Evolutionary conservation across 2,888 invertebrate species (phyloP).

Genomic region (Heliconius erato): DNA sequence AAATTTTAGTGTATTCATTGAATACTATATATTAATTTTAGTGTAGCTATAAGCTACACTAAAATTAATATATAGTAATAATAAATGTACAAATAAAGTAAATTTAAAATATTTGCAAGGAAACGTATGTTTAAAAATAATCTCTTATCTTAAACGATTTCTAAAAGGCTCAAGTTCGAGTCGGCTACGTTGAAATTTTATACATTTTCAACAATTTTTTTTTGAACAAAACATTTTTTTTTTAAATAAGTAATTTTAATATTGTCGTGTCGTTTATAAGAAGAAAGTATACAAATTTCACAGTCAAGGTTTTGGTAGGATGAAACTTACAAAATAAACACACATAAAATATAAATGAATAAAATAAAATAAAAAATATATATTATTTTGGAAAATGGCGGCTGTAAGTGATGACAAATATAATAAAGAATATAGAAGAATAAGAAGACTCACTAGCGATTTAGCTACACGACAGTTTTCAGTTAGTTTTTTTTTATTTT

Average conservation of each 20-base stretch:
- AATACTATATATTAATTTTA: no score
- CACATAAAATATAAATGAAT: background rate
- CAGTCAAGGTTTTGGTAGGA: no score
- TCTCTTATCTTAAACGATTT: no score
- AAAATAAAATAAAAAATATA: background rate
- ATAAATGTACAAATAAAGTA: no score
- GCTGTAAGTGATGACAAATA: constrained; percentile 82
- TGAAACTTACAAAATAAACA: background rate
- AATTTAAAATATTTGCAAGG: no score
- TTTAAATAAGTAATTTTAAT: background rate
- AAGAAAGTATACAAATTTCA: background rate
- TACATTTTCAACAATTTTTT: no score
- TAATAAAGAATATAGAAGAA: constrained; percentile 89
- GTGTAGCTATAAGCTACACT: no score
- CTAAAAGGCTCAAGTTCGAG: no score
- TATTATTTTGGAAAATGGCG: constrained; percentile 60
- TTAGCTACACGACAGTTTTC: constrained; percentile 88
- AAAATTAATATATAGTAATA: no score
- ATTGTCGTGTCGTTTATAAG: background rate
- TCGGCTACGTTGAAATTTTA: no score
- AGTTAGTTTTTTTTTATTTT: constrained; percentile 80
- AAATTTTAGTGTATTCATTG: background rate
- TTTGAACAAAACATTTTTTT: no score
- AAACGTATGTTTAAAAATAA: no score
- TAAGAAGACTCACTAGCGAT: constrained; percentile 89